Evolutionary conservation across 2,113 vertebrate species (phyloP), one percentile per base, ranked within the genome.

Genomic region (Grammomys dolichurus): DNA sequence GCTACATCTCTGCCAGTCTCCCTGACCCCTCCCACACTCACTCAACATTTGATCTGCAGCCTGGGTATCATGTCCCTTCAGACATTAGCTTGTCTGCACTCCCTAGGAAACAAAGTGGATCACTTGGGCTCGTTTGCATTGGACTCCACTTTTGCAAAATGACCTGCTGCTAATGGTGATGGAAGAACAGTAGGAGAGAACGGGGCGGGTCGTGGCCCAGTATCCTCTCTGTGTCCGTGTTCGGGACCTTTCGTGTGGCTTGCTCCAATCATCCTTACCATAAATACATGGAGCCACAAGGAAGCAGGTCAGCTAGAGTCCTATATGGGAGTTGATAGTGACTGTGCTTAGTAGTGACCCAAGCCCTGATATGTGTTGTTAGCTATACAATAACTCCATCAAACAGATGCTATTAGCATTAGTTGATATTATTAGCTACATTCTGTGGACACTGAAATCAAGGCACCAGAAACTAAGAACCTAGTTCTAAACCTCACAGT

Each of bases 141-240:
- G 11, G 20, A 60, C 26, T 65, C 65, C 60, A 11, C 67, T 17
- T 11, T 22, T 33, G 40, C n/a, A 14, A 76, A 17, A 13, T 48
- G 0, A 0, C 7, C 1, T n/a, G 84, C 24, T 46, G 56, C 54
- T 67, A 5, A 36, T 0, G 7, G 40, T 31, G 26, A 46, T 1
- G 4, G 2, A 14, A 16, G 58, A n/a, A 40, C 22, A 5, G 36
- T 60, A 46, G 12, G n/a, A 56, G 31, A 51, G 6, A n/a, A 40
- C 28, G 72, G 56, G 75, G 48, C 40, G 14, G 46, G 51, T 5
- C 7, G 10, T 40, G 69, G 51, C 43, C 4, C 60, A 82, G 75
- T 1, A 8, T 60, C 70, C 75, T 69, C 82, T 65, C 70, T 0
- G 1, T 28, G 56, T 20, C 43, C 16, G 3, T 5, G 5, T 65